Evolutionary conservation across 2,888 invertebrate genomes (phyloP).

Genomic region (Beris morrisii): DNA sequence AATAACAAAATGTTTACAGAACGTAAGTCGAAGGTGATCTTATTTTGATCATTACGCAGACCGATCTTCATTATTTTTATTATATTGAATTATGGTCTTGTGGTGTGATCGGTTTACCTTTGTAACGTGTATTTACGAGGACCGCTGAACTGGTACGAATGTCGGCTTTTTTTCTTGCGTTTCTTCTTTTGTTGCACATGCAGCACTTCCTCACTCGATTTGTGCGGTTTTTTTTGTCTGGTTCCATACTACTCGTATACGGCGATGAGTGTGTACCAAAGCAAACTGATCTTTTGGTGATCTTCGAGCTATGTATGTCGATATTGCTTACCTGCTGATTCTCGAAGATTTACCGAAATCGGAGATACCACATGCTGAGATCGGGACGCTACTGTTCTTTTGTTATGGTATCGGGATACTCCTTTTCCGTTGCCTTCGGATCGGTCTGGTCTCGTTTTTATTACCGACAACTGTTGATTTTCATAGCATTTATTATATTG

Average conservation of each 20-base stretch:
- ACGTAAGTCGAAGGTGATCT: slow-evolving; percentile 23
- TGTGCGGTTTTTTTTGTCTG: not conserved
- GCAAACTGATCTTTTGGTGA: not conserved
- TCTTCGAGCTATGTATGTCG: not conserved
- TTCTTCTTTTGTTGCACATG: not conserved
- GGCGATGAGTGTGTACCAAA: not conserved
- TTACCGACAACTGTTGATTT: slow-evolving; percentile 31
- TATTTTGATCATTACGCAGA: slow-evolving; percentile 32
- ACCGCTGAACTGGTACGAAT: not conserved
- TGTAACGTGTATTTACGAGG: not conserved
- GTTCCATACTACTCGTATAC: not conserved
- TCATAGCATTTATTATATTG: slow-evolving; percentile 38
- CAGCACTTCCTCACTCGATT: not conserved
- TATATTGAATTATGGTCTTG: slow-evolving; percentile 34
- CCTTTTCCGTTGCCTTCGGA: slow-evolving; percentile 31
- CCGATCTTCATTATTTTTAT: slow-evolving; percentile 35
- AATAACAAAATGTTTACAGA: not conserved
- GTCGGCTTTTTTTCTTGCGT: too few species aligned
- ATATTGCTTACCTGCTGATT: slow-evolving; percentile 33
- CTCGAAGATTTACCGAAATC: slow-evolving; percentile 37
- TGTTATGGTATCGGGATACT: slow-evolving; percentile 6
- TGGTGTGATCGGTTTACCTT: slow-evolving; percentile 3
- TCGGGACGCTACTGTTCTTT: slow-evolving; percentile 36
- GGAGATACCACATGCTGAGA: slow-evolving; percentile 35
- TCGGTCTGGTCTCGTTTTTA: slow-evolving; percentile 9